Evolutionary conservation across 2,113 vertebrate genomes (phyloP).

Genomic region (Bubalus kerabau): DNA sequence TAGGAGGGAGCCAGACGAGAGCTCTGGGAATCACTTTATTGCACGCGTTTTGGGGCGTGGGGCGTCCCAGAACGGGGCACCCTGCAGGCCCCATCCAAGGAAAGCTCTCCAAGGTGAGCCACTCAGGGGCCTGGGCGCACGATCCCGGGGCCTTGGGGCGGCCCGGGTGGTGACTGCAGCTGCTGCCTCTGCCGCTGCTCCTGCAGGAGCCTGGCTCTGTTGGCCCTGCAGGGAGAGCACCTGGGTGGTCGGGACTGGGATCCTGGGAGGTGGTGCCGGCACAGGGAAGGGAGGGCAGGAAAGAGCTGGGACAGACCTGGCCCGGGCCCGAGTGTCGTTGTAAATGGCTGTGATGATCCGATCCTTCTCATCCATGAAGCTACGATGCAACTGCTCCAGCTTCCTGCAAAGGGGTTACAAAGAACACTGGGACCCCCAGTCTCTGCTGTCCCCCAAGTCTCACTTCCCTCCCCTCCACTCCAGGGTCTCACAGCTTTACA

Average conservation of each 20-base stretch:
- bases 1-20: neutral
- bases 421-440: neutral
- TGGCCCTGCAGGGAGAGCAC: conserved; percentile 53
- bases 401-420: conserved; percentile 77
- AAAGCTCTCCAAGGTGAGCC: neutral
- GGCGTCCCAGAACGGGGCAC: conserved; percentile 57
- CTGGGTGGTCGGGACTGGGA: neutral
- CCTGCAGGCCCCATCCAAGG: neutral
- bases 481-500: neutral
- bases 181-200: conserved; percentile 13
- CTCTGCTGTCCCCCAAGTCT: neutral
- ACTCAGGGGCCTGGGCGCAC: neutral
- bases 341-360: conserved; percentile 85
- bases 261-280: neutral
- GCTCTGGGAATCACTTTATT: conserved; percentile 62
- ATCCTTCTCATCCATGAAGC: conserved; percentile 89
- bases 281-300: neutral
- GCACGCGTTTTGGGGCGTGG: conserved; percentile 67
- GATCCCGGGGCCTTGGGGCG: neutral
- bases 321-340: conserved; percentile 85
- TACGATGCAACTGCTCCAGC: conserved; percentile 84
- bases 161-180: neutral
- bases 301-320: conserved; percentile 78
- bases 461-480: neutral
- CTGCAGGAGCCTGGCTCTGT: conserved; percentile 43